Percentiles rank a stretch among this genome's conserved stretches.
Evolutionary conservation across 2,113 vertebrate species (phyloP).

Genomic region (Dunckerocampus dactyliophorus): DNA sequence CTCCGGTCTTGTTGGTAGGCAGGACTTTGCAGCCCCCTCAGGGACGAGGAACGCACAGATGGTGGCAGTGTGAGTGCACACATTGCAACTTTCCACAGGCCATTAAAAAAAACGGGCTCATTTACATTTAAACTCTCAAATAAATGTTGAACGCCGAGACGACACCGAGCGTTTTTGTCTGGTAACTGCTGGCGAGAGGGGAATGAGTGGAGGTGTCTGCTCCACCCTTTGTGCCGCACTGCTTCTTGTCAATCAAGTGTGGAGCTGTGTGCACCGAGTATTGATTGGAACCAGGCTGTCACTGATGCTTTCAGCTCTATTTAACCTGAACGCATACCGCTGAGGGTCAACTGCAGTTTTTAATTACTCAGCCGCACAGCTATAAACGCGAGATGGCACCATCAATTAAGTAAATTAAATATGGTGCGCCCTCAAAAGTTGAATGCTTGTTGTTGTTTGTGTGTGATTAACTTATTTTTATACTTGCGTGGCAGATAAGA

Average conservation of each 20-base stretch:
- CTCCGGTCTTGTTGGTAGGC: neutral
- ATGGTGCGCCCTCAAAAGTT: too few species aligned
- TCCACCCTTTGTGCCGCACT: slow-evolving; percentile 51
- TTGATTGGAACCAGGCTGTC: slow-evolving; percentile 49
- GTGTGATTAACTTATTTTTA: too few species aligned
- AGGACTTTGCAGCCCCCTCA: neutral
- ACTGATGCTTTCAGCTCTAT: slow-evolving; percentile 49
- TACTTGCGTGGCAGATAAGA: too few species aligned
- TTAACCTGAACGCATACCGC: slow-evolving; percentile 29
- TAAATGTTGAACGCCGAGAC: neutral
- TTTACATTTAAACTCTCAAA: slow-evolving; percentile 19
- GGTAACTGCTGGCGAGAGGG: slow-evolving; percentile 20
- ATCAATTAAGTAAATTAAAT: too few species aligned
- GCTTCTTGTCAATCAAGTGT: slow-evolving; percentile 48
- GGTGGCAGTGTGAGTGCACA: neutral
- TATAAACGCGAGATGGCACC: too few species aligned
- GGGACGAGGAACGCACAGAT: slow-evolving; percentile 20
- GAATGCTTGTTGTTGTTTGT: slow-evolving; percentile 17
- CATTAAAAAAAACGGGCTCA: slow-evolving; percentile 2
- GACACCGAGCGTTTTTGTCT: neutral
- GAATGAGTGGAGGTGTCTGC: slow-evolving; percentile 28
- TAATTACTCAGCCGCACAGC: slow-evolving; percentile 18
- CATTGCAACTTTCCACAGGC: slow-evolving; percentile 13
- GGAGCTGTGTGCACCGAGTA: slow-evolving; percentile 29
- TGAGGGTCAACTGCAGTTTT: slow-evolving; percentile 14